phyloP scores from a whole-genome alignment of 2,797 vertebrate genomes.

The Acipenser oxyrinchus region DNA sequence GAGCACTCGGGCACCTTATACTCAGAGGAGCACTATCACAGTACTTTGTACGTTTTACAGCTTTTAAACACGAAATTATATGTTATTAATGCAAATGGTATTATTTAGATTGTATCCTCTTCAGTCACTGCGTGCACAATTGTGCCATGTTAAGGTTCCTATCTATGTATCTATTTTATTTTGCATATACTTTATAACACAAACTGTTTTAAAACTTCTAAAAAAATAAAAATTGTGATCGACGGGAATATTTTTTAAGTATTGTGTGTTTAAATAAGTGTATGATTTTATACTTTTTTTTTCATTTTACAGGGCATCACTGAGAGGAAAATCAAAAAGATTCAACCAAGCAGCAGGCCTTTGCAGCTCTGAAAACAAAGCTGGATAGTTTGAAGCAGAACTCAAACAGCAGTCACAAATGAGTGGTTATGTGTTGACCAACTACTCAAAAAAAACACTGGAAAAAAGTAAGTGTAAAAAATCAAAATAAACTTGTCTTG shows the following conservation, averaged over 20 bases:
- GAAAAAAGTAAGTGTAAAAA: slow-evolving; percentile 58
- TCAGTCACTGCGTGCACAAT: no score
- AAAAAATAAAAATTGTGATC: neutral
- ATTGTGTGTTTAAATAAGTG: neutral
- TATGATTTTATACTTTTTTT: neutral
- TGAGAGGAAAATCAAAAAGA: slow-evolving; percentile 18
- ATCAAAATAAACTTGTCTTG: neutral
- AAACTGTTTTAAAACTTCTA: neutral
- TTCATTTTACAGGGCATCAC: slow-evolving; percentile 36
- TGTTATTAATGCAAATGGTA: no score
- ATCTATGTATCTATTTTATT: no score
- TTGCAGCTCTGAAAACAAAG: slow-evolving; percentile 46
- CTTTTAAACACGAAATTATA: no score
- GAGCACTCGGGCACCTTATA: slow-evolving; percentile 33
- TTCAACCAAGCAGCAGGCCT: slow-evolving; percentile 15
- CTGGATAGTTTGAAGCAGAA: slow-evolving; percentile 57
- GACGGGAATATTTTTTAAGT: neutral
- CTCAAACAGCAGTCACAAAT: slow-evolving; percentile 57
- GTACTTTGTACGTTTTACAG: slow-evolving; percentile 47
- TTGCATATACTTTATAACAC: no score
- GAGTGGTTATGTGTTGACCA: slow-evolving; percentile 62
- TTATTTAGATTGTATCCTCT: no score
- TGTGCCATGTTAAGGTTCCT: no score
- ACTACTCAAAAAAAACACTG: slow-evolving; percentile 57
- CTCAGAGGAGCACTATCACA: slow-evolving; percentile 43